A percentile compares a stretch with the other conserved stretches of the same genome.
Evolutionary conservation across 2,888 invertebrate species (phyloP).

Genomic region (Watsonalla binaria): DNA sequence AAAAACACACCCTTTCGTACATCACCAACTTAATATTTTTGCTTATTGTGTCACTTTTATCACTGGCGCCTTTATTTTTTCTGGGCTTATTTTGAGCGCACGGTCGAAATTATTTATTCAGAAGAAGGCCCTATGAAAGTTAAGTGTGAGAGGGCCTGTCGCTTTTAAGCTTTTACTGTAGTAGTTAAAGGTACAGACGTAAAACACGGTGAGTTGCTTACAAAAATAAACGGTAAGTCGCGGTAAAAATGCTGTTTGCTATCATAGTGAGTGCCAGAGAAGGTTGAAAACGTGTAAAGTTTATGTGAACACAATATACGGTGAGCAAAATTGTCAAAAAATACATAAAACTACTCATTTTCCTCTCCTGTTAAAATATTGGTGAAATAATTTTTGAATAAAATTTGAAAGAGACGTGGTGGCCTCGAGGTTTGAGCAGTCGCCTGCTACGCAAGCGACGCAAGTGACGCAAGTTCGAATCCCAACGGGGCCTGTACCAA

Average conservation of each 20-base stretch:
- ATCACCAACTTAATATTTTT: background rate
- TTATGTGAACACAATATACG: conserved; percentile 53
- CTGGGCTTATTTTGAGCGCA: conserved; percentile 19
- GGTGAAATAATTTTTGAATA: too few species aligned
- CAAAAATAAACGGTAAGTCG: conserved; percentile 42
- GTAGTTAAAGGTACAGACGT: conserved; percentile 22
- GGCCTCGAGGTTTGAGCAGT: too few species aligned
- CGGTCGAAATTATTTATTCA: conserved; percentile 21
- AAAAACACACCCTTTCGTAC: background rate
- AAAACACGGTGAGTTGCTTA: conserved; percentile 34
- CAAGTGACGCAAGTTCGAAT: too few species aligned
- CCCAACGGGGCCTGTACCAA: too few species aligned
- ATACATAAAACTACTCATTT: too few species aligned
- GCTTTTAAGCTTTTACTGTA: conserved; percentile 25
- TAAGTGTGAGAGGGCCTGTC: conserved; percentile 19
- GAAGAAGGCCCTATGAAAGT: conserved; percentile 17
- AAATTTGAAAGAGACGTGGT: too few species aligned
- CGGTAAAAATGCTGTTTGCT: conserved; percentile 52
- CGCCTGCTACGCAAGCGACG: too few species aligned
- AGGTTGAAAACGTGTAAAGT: conserved; percentile 62
- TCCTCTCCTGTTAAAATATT: too few species aligned
- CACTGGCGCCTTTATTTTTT: conserved; percentile 16
- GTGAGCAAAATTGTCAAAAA: conserved; percentile 9
- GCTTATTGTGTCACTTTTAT: conserved; percentile 15
- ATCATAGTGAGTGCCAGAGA: conserved; percentile 36